phyloP scores from a whole-genome alignment of 2,888 invertebrate genomes.

The Biston betularia region DNA sequence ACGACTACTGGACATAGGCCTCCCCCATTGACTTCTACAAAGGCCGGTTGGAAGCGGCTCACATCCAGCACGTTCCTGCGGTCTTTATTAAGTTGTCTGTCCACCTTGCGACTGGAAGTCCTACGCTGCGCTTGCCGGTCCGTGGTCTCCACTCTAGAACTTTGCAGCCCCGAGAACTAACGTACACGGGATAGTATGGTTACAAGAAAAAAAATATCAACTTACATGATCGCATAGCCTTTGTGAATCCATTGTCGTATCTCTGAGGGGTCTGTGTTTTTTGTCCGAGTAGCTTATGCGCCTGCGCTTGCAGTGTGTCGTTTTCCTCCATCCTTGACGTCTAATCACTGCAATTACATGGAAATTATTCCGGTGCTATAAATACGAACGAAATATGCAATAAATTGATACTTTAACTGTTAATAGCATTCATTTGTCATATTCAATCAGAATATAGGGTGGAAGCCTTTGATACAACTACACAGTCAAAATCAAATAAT shows the following conservation, averaged over 20 bases:
- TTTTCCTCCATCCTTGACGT: slow-evolving; percentile 63
- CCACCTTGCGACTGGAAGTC: too few species aligned
- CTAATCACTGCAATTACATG: slow-evolving; percentile 11
- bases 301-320: slow-evolving; percentile 66
- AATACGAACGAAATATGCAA: slow-evolving; percentile 6
- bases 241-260: slow-evolving; percentile 69
- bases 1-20: too few species aligned
- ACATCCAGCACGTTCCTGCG: too few species aligned
- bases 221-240: slow-evolving; percentile 75
- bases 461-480: background rate
- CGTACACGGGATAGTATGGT: too few species aligned
- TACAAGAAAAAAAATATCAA: slow-evolving; percentile 30
- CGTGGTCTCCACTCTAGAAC: too few species aligned
- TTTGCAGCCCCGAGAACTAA: too few species aligned
- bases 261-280: slow-evolving; percentile 56
- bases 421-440: background rate
- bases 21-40: too few species aligned
- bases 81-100: too few species aligned
- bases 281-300: slow-evolving; percentile 75
- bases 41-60: too few species aligned
- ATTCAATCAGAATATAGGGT: background rate
- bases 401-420: background rate
- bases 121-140: too few species aligned
- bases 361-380: slow-evolving; percentile 13
- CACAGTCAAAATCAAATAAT: background rate